A percentile compares a stretch with the other conserved stretches of the same genome.
Conservation (phyloP, 2,113 vertebrate genomes). For the Mormyrus iriodes region DNA sequence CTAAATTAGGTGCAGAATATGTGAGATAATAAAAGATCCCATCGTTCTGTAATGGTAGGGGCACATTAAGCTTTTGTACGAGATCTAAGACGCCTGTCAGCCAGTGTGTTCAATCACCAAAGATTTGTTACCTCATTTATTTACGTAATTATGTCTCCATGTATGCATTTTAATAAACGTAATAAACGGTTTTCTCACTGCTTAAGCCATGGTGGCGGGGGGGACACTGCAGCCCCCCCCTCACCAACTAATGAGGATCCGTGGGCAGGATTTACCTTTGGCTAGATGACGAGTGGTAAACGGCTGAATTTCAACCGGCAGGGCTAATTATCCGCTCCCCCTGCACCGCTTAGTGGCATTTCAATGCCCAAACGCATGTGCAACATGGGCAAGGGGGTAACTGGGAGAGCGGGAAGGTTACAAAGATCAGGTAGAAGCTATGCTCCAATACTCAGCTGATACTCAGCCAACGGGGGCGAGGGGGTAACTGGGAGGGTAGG, state of each 20-base stretch:
- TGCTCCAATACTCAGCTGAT: background rate
- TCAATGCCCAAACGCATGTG: background rate
- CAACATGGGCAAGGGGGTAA: background rate
- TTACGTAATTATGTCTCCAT: conserved; percentile 37
- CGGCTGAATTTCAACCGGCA: conserved; percentile 8
- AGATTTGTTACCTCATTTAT: conserved; percentile 35
- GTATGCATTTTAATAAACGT: conserved; percentile 39
- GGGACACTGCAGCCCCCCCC: background rate
- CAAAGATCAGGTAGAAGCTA: background rate
- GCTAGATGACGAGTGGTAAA: background rate
- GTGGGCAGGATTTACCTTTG: conserved; percentile 10
- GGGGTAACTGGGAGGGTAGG: too few species aligned
- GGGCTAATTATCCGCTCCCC: conserved; percentile 17
- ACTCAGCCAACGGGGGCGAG: background rate
- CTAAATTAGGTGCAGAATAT: conserved; percentile 16
- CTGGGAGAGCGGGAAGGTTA: background rate
- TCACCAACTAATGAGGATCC: background rate
- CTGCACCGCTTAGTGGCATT: background rate
- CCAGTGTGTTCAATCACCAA: conserved; percentile 29
- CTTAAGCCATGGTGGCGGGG: background rate
- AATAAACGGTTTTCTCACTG: conserved; percentile 26
- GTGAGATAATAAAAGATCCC: conserved; percentile 15
- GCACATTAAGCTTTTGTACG: conserved; percentile 23
- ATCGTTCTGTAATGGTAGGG: background rate
- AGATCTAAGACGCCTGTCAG: conserved; percentile 17